A percentile compares a stretch with the other conserved stretches of the same genome.
These are phyloP conservation scores for Rhopalosiphum padi DNA, from an alignment of 1,140 invertebrate species.

Conservation along the genomic window DNA sequence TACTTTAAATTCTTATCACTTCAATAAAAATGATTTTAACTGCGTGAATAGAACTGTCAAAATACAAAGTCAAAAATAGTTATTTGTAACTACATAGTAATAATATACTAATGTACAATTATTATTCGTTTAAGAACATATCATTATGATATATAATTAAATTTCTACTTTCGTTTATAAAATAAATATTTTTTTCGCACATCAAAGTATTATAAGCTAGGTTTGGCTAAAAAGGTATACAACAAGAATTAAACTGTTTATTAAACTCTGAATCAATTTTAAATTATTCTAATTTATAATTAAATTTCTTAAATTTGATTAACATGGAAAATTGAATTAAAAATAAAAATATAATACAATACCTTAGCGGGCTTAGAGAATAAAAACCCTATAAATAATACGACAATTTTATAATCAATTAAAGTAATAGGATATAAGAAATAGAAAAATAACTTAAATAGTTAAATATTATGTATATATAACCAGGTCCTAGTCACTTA, in stretches of 20 bases:
- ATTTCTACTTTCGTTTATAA: slow-evolving; percentile 40
- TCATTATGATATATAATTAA: not conserved
- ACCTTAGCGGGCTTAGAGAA: too few relatives aligned
- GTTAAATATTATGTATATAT: too few relatives aligned
- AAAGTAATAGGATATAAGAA: too few relatives aligned
- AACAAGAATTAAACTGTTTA: not conserved
- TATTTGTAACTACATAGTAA: not conserved
- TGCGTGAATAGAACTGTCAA: not conserved
- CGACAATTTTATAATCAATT: too few relatives aligned
- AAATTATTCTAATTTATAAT: too few relatives aligned
- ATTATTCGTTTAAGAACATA: slow-evolving; percentile 31
- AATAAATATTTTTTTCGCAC: not conserved
- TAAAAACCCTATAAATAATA: too few relatives aligned
- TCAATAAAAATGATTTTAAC: not conserved
- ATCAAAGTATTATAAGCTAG: not conserved
- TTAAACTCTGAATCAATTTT: not conserved
- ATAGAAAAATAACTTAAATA: too few relatives aligned
- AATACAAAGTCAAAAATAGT: not conserved
- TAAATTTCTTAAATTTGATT: not conserved
- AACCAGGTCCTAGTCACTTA: not conserved
- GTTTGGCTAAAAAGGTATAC: not conserved
- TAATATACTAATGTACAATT: not conserved
- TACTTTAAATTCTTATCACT: not conserved
- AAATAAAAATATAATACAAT: too few relatives aligned
- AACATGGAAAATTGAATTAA: too few relatives aligned